phyloP scores from a whole-genome alignment of 1,140 invertebrate genomes.

The Drosophila melanogaster region DNA sequence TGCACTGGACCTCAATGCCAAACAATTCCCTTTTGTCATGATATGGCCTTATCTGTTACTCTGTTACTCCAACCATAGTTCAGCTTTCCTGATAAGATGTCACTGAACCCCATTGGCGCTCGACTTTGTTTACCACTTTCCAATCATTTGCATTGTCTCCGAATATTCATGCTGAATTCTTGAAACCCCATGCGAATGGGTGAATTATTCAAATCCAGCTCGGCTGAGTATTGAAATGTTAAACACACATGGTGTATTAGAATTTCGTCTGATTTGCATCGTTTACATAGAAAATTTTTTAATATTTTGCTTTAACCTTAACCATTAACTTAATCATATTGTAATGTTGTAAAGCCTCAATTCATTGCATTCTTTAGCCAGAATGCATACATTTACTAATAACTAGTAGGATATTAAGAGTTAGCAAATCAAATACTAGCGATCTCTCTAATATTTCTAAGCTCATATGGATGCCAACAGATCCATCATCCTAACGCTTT shows the following conservation, averaged over 20 bases:
- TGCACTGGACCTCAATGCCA: slow-evolving; percentile 56
- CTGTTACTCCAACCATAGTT: background rate
- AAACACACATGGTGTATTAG: slow-evolving; percentile 8
- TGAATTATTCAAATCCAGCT: slow-evolving; percentile 71
- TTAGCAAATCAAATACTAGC: background rate
- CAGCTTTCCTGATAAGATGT: slow-evolving; percentile 57
- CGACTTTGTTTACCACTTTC: slow-evolving; percentile 26
- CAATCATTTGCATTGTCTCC: slow-evolving; percentile 43
- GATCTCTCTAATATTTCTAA: slow-evolving; percentile 9
- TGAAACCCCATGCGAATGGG: slow-evolving; percentile 52
- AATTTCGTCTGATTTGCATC: background rate
- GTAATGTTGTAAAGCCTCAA: too few species aligned
- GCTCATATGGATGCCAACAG: slow-evolving; percentile 4
- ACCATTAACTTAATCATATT: too few species aligned
- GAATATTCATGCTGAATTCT: slow-evolving; percentile 66
- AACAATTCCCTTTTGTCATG: slow-evolving; percentile 36
- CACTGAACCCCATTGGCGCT: slow-evolving; percentile 46
- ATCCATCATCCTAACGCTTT: slow-evolving; percentile 41
- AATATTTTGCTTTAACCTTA: background rate
- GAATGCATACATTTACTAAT: too few species aligned
- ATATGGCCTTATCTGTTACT: slow-evolving; percentile 27
- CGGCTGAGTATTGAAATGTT: slow-evolving; percentile 31
- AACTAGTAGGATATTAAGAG: background rate
- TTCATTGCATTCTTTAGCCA: too few species aligned
- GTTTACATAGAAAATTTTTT: background rate